These are phyloP conservation scores for Danaus melanippus DNA, from an alignment of 1,140 invertebrate genomes.

Conservation along the genomic window DNA sequence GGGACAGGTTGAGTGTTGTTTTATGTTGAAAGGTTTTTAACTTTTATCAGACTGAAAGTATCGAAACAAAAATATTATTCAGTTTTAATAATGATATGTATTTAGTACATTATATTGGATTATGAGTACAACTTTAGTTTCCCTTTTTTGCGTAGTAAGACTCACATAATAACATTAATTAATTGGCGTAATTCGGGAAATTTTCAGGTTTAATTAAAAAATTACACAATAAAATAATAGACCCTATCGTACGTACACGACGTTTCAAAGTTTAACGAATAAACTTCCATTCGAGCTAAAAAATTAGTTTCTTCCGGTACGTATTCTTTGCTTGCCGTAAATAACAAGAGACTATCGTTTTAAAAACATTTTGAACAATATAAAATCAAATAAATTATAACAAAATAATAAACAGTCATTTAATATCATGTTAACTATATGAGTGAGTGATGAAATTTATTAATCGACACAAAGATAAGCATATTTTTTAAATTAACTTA, in stretches of 20 bases:
- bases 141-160: no score
- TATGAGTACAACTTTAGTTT: no score
- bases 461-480: no score
- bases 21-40: no score
- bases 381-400: constrained; percentile 10
- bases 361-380: not conserved
- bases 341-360: constrained; percentile 6
- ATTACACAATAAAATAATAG: constrained; percentile 2
- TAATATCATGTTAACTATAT: constrained; percentile 14
- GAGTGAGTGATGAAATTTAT: constrained; percentile 16
- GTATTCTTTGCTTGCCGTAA: constrained; percentile 15
- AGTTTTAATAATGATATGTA: no score
- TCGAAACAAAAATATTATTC: no score
- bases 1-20: no score
- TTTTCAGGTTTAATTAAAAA: not conserved
- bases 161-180: no score
- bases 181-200: no score
- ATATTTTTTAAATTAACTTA: no score
- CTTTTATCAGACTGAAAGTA: no score
- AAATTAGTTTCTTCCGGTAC: constrained; percentile 61
- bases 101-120: no score
- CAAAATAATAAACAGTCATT: constrained; percentile 12
- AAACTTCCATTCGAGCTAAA: constrained; percentile 51
- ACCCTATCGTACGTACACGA: constrained; percentile 9
- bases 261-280: constrained; percentile 53